These are phyloP conservation scores for Euproctis similis DNA, from an alignment of 2,888 invertebrate species.

Conservation along the genomic window DNA sequence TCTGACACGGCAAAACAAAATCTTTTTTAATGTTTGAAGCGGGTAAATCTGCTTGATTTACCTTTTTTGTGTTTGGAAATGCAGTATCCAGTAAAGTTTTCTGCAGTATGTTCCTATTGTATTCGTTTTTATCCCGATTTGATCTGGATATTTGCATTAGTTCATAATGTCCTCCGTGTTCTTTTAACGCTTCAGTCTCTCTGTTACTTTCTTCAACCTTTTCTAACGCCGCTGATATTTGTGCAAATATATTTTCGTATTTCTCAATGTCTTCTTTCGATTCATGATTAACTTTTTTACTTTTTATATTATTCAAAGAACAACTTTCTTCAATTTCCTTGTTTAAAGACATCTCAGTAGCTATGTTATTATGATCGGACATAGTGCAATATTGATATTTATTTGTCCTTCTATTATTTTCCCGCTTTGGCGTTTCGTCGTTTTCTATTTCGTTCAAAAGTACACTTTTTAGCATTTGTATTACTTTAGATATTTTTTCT, in stretches of 20 bases:
- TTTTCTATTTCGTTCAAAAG: constrained; percentile 18
- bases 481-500: constrained; percentile 22
- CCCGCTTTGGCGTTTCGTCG: neutral
- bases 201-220: constrained; percentile 12
- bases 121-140: constrained; percentile 1
- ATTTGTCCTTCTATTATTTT: too few relatives aligned
- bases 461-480: constrained; percentile 22
- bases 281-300: too few relatives aligned
- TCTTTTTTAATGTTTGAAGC: constrained; percentile 8
- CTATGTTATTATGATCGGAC: too few relatives aligned
- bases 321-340: too few relatives aligned
- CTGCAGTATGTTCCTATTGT: too few relatives aligned
- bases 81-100: too few relatives aligned
- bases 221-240: constrained; percentile 14
- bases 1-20: constrained; percentile 38
- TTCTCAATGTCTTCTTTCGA: too few relatives aligned
- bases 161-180: constrained; percentile 12
- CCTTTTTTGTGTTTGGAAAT: too few relatives aligned
- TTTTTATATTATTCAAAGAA: too few relatives aligned
- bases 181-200: constrained; percentile 7
- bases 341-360: too few relatives aligned
- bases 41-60: too few relatives aligned
- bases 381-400: too few relatives aligned
- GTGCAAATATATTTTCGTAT: constrained; percentile 7
- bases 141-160: constrained; percentile 14